Percentiles rank a stretch among this genome's conserved stretches.
These are phyloP conservation scores for Serripes groenlandicus DNA, from an alignment of 2,888 invertebrate species.

Conservation along the genomic window DNA sequence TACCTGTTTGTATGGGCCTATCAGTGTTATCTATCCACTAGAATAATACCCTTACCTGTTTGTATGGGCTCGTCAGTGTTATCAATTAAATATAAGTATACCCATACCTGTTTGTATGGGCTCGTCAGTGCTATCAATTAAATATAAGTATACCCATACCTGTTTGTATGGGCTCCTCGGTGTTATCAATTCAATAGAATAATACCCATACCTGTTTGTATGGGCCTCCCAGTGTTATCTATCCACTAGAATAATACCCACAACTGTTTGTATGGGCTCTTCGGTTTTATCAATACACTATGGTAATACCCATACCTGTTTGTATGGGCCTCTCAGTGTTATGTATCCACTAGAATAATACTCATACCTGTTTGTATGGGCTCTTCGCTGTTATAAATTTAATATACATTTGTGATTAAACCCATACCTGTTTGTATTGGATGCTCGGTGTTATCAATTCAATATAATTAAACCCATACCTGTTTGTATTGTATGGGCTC, in stretches of 20 bases:
- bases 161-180: slow-evolving; percentile 2
- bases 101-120: background rate
- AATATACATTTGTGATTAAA: background rate
- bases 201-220: too few relatives aligned
- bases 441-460: background rate
- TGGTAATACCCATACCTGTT: too few relatives aligned
- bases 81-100: background rate
- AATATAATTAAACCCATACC: background rate
- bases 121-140: background rate
- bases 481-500: background rate
- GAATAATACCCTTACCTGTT: background rate
- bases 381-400: background rate
- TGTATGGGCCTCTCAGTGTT: too few relatives aligned
- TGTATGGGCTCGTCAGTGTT: background rate
- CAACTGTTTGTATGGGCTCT: too few relatives aligned
- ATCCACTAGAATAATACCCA: too few relatives aligned
- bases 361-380: background rate
- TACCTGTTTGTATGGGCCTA: background rate
- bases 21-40: background rate
- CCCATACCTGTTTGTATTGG: background rate
- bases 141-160: background rate
- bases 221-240: too few relatives aligned
- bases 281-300: too few relatives aligned
- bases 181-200: slow-evolving; percentile 4
- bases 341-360: too few relatives aligned